Conservation (phyloP, 37 sponge, comb jelly and placozoan species). For the Beroe forskalii region DNA sequence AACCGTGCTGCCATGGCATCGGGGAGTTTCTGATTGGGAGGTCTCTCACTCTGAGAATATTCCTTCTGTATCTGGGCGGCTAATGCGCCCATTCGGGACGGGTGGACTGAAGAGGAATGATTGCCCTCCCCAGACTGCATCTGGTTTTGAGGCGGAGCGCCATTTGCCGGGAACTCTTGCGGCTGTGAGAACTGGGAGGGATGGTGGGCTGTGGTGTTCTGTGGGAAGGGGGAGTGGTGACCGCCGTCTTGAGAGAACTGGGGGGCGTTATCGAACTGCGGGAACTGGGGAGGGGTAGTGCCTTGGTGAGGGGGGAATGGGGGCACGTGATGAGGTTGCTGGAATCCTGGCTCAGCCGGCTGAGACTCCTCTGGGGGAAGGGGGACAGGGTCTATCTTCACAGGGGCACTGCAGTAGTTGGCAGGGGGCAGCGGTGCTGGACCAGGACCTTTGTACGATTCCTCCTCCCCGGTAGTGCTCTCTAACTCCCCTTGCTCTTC, state of each 20-base stretch:
- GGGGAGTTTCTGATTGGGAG: neutral
- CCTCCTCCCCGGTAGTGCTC: neutral
- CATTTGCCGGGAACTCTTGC: neutral
- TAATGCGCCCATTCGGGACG: neutral
- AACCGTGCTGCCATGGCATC: conserved; percentile 4
- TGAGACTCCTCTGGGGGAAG: neutral
- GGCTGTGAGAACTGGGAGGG: neutral
- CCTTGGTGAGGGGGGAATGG: neutral
- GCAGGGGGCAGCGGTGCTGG: conserved; percentile 58
- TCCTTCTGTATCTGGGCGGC: neutral
- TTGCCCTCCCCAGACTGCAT: too few species aligned
- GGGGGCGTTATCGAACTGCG: neutral
- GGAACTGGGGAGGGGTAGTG: neutral
- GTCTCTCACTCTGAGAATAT: neutral
- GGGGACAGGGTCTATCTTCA: neutral
- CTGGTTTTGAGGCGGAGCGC: neutral
- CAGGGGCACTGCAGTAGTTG: conserved; percentile 52
- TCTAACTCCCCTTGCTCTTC: too few species aligned
- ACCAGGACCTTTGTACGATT: neutral
- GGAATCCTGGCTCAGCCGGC: neutral
- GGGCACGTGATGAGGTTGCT: neutral
- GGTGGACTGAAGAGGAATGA: neutral
- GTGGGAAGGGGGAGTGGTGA: neutral
- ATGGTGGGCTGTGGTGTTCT: too few species aligned
- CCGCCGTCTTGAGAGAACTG: too few species aligned